Percentiles rank a stretch among this genome's conserved stretches.
These are phyloP conservation scores for Amphimedon queenslandica DNA, from an alignment of 37 sponge, comb jelly and placozoan genomes.

Conservation along the genomic window DNA sequence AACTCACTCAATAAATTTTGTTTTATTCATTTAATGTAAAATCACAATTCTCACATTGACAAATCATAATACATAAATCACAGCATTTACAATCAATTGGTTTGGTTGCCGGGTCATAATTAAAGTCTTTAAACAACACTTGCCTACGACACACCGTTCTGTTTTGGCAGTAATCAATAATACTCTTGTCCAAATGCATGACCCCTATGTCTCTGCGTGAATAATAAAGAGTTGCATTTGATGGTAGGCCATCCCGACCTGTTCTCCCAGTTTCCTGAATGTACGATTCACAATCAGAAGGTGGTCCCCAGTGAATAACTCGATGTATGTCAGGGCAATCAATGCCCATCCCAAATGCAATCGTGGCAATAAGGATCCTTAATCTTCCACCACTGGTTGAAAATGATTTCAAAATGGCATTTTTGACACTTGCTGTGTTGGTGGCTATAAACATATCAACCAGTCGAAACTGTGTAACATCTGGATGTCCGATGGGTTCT, in stretches of 20 bases:
- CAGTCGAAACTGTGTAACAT: conserved; percentile 5
- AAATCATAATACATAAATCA: too few species aligned
- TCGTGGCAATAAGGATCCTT: background rate
- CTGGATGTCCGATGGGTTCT: background rate
- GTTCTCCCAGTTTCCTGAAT: conserved; percentile 6
- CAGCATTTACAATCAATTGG: too few species aligned
- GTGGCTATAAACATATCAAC: conserved; percentile 3
- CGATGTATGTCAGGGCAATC: background rate
- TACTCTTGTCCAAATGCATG: too few species aligned
- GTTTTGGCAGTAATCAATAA: too few species aligned
- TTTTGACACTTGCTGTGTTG: background rate
- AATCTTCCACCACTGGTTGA: background rate
- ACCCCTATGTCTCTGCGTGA: too few species aligned
- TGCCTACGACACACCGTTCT: too few species aligned
- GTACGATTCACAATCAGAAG: background rate
- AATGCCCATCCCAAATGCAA: conserved; percentile 11
- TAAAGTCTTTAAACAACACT: too few species aligned
- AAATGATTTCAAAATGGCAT: background rate
- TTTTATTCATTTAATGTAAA: too few species aligned
- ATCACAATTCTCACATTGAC: too few species aligned
- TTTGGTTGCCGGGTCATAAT: too few species aligned
- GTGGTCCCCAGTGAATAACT: conserved; percentile 12
- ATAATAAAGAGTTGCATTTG: background rate
- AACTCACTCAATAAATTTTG: too few species aligned
- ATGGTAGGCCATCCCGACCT: conserved; percentile 1